phyloP scores from a whole-genome alignment of 2,888 invertebrate species.

The Drosophila eohydei region DNA sequence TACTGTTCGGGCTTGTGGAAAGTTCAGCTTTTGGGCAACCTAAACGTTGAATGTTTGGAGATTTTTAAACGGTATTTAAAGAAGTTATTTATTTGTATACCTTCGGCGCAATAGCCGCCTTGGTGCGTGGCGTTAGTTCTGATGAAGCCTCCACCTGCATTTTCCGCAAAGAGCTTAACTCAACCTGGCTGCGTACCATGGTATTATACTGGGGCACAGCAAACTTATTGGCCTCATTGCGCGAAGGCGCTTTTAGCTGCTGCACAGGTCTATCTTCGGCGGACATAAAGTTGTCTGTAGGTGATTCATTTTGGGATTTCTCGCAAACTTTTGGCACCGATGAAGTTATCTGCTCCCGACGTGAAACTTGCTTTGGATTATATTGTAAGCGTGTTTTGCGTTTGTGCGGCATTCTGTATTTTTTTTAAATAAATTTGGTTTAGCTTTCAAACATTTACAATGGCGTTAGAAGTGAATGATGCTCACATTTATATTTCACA shows the following conservation, averaged over 20 bases:
- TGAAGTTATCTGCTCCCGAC: slow-evolving; percentile 5
- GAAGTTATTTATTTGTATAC: slow-evolving; percentile 31
- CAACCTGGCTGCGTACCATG: slow-evolving; percentile 50
- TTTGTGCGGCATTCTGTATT: slow-evolving; percentile 52
- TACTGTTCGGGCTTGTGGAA: slow-evolving; percentile 60
- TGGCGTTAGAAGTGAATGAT: neutral
- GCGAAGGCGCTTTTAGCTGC: too few species aligned
- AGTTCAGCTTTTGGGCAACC: slow-evolving; percentile 81
- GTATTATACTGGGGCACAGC: slow-evolving; percentile 71
- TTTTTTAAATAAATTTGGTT: neutral
- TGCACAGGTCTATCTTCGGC: neutral
- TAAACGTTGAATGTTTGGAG: slow-evolving; percentile 28
- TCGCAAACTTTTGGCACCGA: slow-evolving; percentile 31
- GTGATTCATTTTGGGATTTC: slow-evolving; percentile 21
- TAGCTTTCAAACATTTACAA: neutral
- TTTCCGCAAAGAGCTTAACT: slow-evolving; percentile 53
- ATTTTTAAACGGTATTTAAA: neutral
- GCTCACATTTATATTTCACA: neutral
- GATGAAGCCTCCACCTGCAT: slow-evolving; percentile 13
- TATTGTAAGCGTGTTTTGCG: slow-evolving; percentile 12
- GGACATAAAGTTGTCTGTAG: slow-evolving; percentile 2
- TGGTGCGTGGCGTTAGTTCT: slow-evolving; percentile 65
- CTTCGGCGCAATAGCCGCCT: slow-evolving; percentile 69
- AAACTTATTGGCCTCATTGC: slow-evolving; percentile 9
- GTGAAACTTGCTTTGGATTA: slow-evolving; percentile 15